phyloP scores from a whole-genome alignment of 2,113 vertebrate genomes.

The Leptosomus discolor region DNA sequence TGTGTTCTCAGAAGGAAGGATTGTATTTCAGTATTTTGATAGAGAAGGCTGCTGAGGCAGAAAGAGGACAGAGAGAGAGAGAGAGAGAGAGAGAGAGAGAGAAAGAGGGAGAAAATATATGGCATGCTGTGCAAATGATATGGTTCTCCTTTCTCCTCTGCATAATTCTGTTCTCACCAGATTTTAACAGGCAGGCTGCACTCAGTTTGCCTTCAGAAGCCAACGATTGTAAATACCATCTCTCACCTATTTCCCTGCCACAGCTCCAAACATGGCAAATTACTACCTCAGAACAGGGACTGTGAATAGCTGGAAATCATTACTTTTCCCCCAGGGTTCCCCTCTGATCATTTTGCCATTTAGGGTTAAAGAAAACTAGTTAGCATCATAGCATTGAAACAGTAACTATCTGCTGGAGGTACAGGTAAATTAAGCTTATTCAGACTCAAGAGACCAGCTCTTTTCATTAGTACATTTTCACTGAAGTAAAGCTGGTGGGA shows the following conservation, averaged over 20 bases:
- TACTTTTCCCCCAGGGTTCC: neutral
- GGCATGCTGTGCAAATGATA: conserved; percentile 3
- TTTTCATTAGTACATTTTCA: neutral
- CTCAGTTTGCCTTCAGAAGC: neutral
- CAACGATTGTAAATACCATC: neutral
- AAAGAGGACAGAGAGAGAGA: neutral
- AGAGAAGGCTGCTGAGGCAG: neutral
- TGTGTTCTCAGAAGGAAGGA: neutral
- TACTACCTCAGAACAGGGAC: neutral
- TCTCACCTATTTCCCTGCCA: neutral
- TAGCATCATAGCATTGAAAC: neutral
- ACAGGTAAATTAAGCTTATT: neutral
- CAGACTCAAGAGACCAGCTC: neutral
- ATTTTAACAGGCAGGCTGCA: neutral
- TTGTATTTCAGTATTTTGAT: neutral
- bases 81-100: neutral
- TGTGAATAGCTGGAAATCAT: neutral
- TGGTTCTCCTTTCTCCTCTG: neutral
- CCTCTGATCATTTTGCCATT: neutral
- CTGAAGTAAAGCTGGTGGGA: neutral
- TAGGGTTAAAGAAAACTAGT: neutral
- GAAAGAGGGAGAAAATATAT: neutral
- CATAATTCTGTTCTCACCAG: neutral
- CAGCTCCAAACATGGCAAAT: neutral
- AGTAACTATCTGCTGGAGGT: neutral